A percentile compares a stretch with the other conserved stretches of the same genome.
These are phyloP conservation scores for Limnothrissa miodon DNA, from an alignment of 2,113 vertebrate species.

Conservation along the genomic window DNA sequence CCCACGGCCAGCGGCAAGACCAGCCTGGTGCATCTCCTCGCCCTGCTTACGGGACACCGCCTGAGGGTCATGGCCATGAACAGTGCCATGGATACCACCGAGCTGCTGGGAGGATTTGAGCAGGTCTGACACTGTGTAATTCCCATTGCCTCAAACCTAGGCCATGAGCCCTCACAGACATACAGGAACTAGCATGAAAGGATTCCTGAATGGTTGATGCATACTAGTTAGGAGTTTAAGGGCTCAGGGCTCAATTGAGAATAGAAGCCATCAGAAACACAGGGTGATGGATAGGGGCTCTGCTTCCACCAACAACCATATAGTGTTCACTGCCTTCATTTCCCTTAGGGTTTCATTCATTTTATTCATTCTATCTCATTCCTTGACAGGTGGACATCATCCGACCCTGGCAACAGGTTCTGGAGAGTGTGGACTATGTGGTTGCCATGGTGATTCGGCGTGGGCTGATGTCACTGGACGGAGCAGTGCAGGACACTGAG, in stretches of 20 bases:
- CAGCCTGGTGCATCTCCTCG: slow-evolving; percentile 86
- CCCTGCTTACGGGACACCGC: slow-evolving; percentile 86
- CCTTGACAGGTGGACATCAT: slow-evolving; percentile 82
- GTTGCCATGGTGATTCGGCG: slow-evolving; percentile 80
- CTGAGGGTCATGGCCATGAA: slow-evolving; percentile 95
- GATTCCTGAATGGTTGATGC: too few relatives aligned
- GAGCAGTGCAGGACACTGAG: slow-evolving; percentile 84
- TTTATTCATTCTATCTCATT: too few relatives aligned
- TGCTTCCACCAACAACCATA: too few relatives aligned
- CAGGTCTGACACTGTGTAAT: slow-evolving; percentile 72
- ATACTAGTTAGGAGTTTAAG: too few relatives aligned
- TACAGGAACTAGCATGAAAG: too few relatives aligned
- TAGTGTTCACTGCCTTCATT: too few relatives aligned
- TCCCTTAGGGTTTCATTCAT: too few relatives aligned
- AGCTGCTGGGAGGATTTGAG: slow-evolving; percentile 94
- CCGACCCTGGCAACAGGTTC: slow-evolving; percentile 86
- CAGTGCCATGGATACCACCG: slow-evolving; percentile 94
- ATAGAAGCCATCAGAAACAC: too few relatives aligned
- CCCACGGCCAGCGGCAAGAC: slow-evolving; percentile 90
- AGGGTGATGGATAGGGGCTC: not conserved
- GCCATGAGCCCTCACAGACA: too few relatives aligned
- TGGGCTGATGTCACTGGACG: slow-evolving; percentile 81
- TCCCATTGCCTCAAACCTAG: too few relatives aligned
- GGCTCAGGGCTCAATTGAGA: too few relatives aligned
- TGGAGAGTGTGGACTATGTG: slow-evolving; percentile 81